Conservation (phyloP, 2,113 vertebrate genomes). For the Crotalus horridus region DNA sequence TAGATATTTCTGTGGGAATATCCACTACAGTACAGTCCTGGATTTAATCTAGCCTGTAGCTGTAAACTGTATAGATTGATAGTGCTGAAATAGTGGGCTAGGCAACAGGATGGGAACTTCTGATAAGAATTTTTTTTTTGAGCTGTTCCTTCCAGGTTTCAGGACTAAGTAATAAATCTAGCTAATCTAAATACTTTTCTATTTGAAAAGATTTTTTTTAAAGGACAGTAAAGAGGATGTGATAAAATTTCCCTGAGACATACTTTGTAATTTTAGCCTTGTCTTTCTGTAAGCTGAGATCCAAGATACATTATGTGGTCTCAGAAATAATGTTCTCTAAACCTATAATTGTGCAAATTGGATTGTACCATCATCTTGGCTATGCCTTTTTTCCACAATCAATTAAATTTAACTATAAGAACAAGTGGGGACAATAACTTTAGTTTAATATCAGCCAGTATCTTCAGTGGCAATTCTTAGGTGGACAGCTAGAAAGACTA, state of each 20-base stretch:
- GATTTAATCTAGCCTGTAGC: not conserved
- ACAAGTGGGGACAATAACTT: not conserved
- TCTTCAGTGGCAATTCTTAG: not conserved
- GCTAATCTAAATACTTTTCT: not conserved
- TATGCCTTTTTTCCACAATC: not conserved
- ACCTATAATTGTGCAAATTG: not conserved
- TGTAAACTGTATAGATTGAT: not conserved
- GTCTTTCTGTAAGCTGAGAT: not conserved
- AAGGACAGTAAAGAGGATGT: not conserved
- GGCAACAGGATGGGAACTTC: not conserved
- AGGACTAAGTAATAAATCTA: not conserved
- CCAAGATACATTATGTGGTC: not conserved
- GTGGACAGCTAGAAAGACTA: not conserved
- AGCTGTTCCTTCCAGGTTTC: not conserved
- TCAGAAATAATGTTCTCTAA: not conserved
- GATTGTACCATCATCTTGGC: not conserved
- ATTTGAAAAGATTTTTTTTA: not conserved
- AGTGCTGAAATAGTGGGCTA: not conserved
- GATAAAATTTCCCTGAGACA: not conserved
- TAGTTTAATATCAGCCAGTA: not conserved
- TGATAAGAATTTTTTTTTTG: not conserved
- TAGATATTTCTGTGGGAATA: not conserved
- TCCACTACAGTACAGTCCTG: not conserved
- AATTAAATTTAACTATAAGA: not conserved
- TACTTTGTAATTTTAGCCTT: not conserved